phyloP scores from a whole-genome alignment of 2,888 invertebrate genomes.

The Chymomyza amoena region DNA sequence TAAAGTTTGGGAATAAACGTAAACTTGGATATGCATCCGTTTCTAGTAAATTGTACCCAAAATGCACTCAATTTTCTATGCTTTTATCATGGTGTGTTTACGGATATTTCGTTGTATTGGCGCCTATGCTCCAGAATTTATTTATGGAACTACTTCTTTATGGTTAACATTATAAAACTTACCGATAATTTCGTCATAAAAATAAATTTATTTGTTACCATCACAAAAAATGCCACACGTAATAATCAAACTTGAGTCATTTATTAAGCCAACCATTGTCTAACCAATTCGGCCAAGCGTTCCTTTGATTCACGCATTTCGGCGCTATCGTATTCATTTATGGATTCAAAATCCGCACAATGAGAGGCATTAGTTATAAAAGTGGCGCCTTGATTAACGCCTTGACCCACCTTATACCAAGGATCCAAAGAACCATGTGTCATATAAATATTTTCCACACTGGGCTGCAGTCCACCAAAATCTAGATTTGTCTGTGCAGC shows the following conservation, averaged over 20 bases:
- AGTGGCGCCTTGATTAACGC: slow-evolving; percentile 65
- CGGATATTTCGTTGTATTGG: too few species aligned
- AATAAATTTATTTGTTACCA: not conserved
- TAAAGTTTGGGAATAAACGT: too few species aligned
- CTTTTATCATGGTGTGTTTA: too few species aligned
- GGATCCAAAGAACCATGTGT: slow-evolving; percentile 81
- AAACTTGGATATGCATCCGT: too few species aligned
- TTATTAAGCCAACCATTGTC: slow-evolving; percentile 68
- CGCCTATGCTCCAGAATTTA: too few species aligned
- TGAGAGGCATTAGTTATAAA: slow-evolving; percentile 72
- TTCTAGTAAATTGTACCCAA: too few species aligned
- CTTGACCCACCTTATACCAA: slow-evolving; percentile 80
- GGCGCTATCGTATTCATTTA: slow-evolving; percentile 53
- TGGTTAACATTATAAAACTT: too few species aligned
- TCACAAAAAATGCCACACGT: not conserved
- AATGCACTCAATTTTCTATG: too few species aligned
- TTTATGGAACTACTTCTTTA: too few species aligned
- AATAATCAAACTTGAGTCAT: not conserved
- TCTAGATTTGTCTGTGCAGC: slow-evolving; percentile 78
- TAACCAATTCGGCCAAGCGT: slow-evolving; percentile 62
- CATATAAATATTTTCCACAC: slow-evolving; percentile 80
- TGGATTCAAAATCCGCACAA: slow-evolving; percentile 73
- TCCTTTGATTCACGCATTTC: slow-evolving; percentile 74
- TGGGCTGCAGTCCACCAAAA: slow-evolving; percentile 79
- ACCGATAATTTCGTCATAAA: slow-evolving; percentile 28